phyloP scores from a whole-genome alignment of 2,797 vertebrate genomes.

The Neostethus bicornis region DNA sequence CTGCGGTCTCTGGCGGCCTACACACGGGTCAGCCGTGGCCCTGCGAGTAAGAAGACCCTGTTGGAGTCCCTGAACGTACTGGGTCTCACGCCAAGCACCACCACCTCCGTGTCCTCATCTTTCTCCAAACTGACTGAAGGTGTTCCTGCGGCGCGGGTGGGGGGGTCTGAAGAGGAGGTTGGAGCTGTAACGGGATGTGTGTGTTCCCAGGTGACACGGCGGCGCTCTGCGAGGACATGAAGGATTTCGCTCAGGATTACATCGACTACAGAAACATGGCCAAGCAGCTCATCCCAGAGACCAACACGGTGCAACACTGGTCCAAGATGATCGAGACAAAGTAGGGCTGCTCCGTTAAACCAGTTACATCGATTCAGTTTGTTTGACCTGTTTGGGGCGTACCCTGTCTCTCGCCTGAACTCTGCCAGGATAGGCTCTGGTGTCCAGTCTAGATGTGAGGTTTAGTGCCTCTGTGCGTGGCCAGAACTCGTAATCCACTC shows the following conservation, averaged over 20 bases:
- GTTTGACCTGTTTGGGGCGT: no score
- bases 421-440: no score
- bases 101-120: constrained; percentile 83
- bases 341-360: constrained; percentile 52
- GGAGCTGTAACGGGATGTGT: neutral
- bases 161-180: neutral
- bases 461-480: no score
- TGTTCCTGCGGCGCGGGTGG: constrained; percentile 30
- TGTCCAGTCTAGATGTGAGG: no score
- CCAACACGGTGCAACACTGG: constrained; percentile 85
- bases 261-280: constrained; percentile 82
- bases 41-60: constrained; percentile 82
- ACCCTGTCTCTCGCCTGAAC: no score
- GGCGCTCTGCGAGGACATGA: constrained; percentile 82
- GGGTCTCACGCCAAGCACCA: constrained; percentile 82
- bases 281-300: constrained; percentile 81
- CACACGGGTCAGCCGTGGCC: constrained; percentile 84
- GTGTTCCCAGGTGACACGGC: constrained; percentile 75
- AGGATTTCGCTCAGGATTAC: constrained; percentile 82
- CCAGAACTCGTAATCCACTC: no score
- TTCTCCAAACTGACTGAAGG: constrained; percentile 87
- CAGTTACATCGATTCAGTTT: no score
- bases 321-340: constrained; percentile 86
- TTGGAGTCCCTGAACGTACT: constrained; percentile 79
- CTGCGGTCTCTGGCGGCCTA: constrained; percentile 84